A percentile compares a stretch with the other conserved stretches of the same genome.
phyloP scores from a whole-genome alignment of 2,113 vertebrate species.

The Helogale parvula region DNA sequence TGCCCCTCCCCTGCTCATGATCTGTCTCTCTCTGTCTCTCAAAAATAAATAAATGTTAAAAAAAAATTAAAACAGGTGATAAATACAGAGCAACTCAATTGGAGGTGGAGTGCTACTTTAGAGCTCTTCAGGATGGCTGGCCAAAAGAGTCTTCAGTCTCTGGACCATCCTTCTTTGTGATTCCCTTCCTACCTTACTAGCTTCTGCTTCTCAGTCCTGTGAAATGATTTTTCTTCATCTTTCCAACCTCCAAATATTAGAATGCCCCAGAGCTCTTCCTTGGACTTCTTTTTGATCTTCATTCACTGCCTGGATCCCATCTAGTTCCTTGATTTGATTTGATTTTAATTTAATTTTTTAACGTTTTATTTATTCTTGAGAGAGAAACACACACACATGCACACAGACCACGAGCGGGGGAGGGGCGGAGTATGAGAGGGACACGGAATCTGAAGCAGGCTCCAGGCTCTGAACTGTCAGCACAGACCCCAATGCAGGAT shows the following conservation, averaged over 20 bases:
- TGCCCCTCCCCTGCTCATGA: too few species aligned
- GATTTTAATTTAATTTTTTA: too few species aligned
- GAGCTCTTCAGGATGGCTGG: not conserved
- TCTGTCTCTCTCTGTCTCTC: too few species aligned
- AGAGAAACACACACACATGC: too few species aligned
- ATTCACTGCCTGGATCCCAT: not conserved
- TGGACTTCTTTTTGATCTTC: not conserved
- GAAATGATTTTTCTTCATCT: not conserved
- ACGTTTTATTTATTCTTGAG: too few species aligned
- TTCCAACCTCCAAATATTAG: constrained; percentile 11
- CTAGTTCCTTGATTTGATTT: not conserved
- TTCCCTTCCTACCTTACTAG: not conserved
- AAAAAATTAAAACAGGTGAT: not conserved
- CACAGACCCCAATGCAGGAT: too few species aligned
- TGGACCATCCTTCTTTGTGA: not conserved
- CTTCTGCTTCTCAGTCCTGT: constrained; percentile 7
- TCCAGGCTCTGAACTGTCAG: too few species aligned
- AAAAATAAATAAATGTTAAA: too few species aligned
- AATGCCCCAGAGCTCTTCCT: not conserved
- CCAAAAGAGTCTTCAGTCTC: constrained; percentile 18
- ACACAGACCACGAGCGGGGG: too few species aligned
- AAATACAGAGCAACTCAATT: not conserved
- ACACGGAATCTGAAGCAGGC: too few species aligned
- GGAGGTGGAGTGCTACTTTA: not conserved
- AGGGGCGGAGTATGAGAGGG: too few species aligned